Evolutionary conservation across 2,888 invertebrate species (phyloP), one percentile per base, ranked within the genome.

Genomic region (Caenorhabditis doughertyi): DNA sequence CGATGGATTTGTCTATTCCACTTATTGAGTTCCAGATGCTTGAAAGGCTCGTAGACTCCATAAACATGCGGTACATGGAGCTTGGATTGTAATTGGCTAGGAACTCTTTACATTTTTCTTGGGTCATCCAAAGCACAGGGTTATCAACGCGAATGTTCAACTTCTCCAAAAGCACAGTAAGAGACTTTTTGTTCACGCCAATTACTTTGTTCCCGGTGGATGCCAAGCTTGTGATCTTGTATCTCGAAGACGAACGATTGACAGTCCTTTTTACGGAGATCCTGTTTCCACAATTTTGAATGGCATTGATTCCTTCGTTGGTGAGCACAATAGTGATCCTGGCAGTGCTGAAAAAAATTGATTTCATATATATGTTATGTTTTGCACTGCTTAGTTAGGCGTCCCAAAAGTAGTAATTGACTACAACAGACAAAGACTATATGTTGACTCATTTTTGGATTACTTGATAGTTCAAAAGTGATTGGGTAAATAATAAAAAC

Each of bases 101-200:
- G 92, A 98, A 98, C 91, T 95, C 95, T 80, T 96, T 94, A 0
- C 97, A 95, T 60, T 95, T 95, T 91, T 97, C 97, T 92, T 99
- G 98, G 92, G 96, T 98, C 42, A 99, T 93, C 25, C 98, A 95
- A 84, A 96, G 96, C 68, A 98, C 95, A 0, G 98, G 98, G 93
- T 98, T 98, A 86, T 96, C 95, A 0, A 97, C 95, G 84, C 93
- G 92, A 62, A 90, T 90, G 32, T 84, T 85, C 71, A 87, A 89
- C 9, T 70, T 58, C 25, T 89, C 64, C 4, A 90, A 55, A 11
- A 64, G 51, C 53, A 89, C 89, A 25, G 91, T 65, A 58, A 89
- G 88, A 0, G 42, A 29, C 72, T 86, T 89, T 49, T 84, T 87
- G 49, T 65, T 72, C 18, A 81, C 82, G 8, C 4, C 32, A 32